A percentile compares a stretch with the other conserved stretches of the same genome.
Evolutionary conservation across 2,797 vertebrate genomes (phyloP).

Genomic region (Melanotaenia maccullochi): DNA sequence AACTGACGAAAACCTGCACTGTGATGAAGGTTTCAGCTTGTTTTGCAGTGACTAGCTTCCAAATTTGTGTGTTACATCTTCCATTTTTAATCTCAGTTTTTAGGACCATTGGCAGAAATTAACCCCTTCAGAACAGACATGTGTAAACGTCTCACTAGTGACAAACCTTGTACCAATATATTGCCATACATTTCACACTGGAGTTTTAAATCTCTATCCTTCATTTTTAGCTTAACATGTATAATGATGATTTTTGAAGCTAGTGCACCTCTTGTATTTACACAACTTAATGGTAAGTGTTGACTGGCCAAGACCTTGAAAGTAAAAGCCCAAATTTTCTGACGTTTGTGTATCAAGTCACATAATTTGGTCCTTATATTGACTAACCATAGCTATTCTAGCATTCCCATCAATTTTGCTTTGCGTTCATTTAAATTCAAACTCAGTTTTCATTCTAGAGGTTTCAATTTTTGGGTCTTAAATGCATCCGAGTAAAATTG

Average conservation of each 20-base stretch:
- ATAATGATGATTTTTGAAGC: not conserved
- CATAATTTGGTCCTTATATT: not conserved
- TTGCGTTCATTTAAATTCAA: not conserved
- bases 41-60: not conserved
- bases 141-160: not conserved
- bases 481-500: not conserved
- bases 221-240: not conserved
- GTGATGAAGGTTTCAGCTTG: not conserved
- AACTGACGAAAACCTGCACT: not conserved
- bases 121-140: not conserved
- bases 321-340: not conserved
- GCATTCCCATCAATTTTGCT: not conserved
- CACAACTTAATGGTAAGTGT: not conserved
- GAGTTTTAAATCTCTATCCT: not conserved
- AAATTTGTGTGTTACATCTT: not conserved
- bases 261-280: not conserved
- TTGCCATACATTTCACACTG: not conserved
- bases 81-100: not conserved
- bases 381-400: not conserved
- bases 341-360: not conserved
- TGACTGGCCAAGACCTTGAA: not conserved
- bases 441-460: not conserved
- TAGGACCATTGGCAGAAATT: not conserved
- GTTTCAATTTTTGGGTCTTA: not conserved
- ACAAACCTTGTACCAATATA: not conserved